Percentiles rank a stretch among this genome's conserved stretches.
Evolutionary conservation across 2,888 invertebrate species (phyloP).

Genomic region (Scaptomyza flava): DNA sequence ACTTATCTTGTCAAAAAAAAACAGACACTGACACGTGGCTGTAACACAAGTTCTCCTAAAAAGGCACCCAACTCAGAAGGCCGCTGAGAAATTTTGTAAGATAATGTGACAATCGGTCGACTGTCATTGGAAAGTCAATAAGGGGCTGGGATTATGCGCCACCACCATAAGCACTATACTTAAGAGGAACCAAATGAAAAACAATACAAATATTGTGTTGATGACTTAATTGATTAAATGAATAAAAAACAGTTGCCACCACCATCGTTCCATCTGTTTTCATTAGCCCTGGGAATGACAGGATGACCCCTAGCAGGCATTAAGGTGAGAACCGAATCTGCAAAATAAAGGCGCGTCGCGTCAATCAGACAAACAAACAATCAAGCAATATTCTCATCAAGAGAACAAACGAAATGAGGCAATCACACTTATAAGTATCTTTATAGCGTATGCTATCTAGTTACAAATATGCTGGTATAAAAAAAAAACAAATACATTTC

Average conservation of each 20-base stretch:
- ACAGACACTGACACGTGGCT: constrained; percentile 45
- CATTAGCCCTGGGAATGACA: constrained; percentile 33
- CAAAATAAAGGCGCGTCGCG: constrained; percentile 21
- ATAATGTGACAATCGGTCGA: constrained; percentile 71
- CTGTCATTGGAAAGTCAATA: constrained; percentile 69
- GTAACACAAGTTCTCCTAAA: constrained; percentile 7
- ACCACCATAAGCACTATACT: constrained; percentile 23
- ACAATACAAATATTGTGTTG: constrained; percentile 67
- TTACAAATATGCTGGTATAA: constrained; percentile 55
- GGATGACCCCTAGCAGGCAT: constrained; percentile 26
- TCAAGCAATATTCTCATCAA: constrained; percentile 50
- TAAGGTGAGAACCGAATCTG: constrained; percentile 47
- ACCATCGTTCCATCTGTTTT: constrained; percentile 31
- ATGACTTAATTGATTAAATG: constrained; percentile 83
- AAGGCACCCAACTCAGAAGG: constrained; percentile 31
- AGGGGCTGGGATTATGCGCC: constrained; percentile 35
- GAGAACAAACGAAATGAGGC: constrained; percentile 30
- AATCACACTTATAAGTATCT: constrained; percentile 40
- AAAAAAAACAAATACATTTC: constrained; percentile 15
- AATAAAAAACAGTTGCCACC: constrained; percentile 73
- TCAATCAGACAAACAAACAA: constrained; percentile 71
- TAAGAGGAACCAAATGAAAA: constrained; percentile 36
- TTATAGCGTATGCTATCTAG: constrained; percentile 33
- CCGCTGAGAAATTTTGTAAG: constrained; percentile 45
- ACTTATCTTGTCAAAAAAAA: constrained; percentile 23